Evolutionary conservation across 2,113 vertebrate genomes (phyloP).

Genomic region (Centropristis striata): DNA sequence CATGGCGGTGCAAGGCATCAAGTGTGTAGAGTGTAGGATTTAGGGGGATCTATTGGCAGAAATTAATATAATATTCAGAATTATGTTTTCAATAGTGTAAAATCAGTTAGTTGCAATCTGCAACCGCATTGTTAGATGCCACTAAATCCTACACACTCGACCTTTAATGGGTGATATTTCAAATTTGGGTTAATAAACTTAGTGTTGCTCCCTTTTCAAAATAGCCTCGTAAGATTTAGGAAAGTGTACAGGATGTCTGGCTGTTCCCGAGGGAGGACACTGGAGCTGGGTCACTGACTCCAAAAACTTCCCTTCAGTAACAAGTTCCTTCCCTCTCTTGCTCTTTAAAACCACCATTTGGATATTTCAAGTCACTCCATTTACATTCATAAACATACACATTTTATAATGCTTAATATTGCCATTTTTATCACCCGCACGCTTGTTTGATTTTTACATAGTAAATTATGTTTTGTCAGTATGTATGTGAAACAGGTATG

Average conservation of each 20-base stretch:
- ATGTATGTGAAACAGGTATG: no score
- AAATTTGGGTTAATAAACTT: not conserved
- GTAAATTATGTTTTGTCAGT: not conserved
- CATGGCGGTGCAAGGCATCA: not conserved
- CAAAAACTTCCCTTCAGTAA: constrained; percentile 22
- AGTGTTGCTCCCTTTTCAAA: not conserved
- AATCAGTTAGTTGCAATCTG: no score
- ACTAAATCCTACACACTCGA: no score
- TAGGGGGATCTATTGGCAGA: no score
- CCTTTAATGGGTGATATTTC: not conserved
- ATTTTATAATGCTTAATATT: constrained; percentile 23
- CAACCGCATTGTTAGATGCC: no score
- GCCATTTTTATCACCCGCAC: constrained; percentile 15
- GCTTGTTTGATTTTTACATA: constrained; percentile 21
- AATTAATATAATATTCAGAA: no score
- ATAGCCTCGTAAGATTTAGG: not conserved
- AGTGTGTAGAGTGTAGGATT: not conserved
- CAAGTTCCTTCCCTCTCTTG: constrained; percentile 7
- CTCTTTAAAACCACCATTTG: constrained; percentile 63
- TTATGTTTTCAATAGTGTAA: no score
- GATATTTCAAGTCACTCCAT: constrained; percentile 31
- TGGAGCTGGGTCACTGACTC: constrained; percentile 37
- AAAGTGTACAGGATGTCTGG: not conserved
- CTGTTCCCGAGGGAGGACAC: not conserved
- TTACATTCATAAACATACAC: constrained; percentile 47